Percentiles rank a stretch among this genome's conserved stretches.
Evolutionary conservation across 64 coral and sea anemone genomes (phyloP).

Genomic region (Anthopleura sola): DNA sequence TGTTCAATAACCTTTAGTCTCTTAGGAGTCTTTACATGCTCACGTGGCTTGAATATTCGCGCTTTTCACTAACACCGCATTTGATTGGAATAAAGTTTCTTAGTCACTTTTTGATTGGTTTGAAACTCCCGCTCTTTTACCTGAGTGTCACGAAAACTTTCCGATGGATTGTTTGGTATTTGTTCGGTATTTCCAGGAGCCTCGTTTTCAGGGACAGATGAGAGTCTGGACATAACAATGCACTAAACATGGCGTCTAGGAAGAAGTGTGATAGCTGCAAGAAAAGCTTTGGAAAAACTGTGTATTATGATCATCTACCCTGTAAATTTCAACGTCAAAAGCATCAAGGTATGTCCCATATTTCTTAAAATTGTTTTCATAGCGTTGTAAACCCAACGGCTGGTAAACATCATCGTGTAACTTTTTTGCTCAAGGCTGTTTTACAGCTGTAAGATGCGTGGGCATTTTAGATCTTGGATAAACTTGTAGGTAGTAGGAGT

Average conservation of each 20-base stretch:
- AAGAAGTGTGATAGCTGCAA: conserved; percentile 23
- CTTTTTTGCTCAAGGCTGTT: background rate
- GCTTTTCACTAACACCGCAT: too few relatives aligned
- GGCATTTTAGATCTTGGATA: too few relatives aligned
- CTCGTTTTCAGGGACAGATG: background rate
- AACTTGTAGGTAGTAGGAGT: too few relatives aligned
- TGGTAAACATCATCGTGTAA: background rate
- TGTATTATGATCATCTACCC: conserved; percentile 39
- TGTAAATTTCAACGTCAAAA: background rate
- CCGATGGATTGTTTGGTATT: background rate
- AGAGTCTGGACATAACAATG: background rate
- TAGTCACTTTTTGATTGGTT: background rate
- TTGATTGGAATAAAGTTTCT: too few relatives aligned
- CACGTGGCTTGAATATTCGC: too few relatives aligned
- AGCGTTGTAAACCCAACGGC: too few relatives aligned
- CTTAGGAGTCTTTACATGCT: too few relatives aligned
- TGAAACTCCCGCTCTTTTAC: background rate
- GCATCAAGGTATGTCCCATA: background rate
- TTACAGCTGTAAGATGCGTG: too few relatives aligned
- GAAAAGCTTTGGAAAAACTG: conserved; percentile 26
- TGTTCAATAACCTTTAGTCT: too few relatives aligned
- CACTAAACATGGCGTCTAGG: background rate
- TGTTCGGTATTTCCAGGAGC: background rate
- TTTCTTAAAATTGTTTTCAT: background rate
- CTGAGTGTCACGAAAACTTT: background rate